Evolutionary conservation across 2,888 invertebrate species (phyloP).

Genomic region (Ormyrus thymus): DNA sequence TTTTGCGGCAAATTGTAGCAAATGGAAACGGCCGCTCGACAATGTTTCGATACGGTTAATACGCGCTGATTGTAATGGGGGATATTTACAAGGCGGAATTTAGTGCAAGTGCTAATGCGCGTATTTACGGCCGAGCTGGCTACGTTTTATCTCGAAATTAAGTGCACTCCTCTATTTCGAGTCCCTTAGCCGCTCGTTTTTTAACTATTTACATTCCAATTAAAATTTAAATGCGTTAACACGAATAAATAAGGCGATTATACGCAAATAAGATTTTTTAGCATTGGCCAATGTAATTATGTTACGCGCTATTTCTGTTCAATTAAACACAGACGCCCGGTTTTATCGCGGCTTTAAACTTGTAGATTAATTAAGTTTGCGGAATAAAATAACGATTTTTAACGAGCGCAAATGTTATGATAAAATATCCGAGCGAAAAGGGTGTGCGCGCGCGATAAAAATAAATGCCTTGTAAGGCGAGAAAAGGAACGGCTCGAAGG

Average conservation of each 20-base stretch:
- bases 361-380: background rate
- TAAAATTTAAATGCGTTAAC: constrained; percentile 14
- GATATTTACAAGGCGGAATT: background rate
- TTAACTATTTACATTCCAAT: constrained; percentile 1
- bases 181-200: background rate
- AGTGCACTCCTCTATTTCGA: background rate
- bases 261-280: background rate
- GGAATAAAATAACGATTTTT: background rate
- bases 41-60: background rate
- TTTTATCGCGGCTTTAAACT: background rate
- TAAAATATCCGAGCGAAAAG: background rate
- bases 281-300: background rate
- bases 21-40: background rate
- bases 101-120: constrained; percentile 21
- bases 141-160: constrained; percentile 24
- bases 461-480: constrained; percentile 14
- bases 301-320: background rate
- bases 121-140: constrained; percentile 4
- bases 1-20: no score
- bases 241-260: constrained; percentile 24
- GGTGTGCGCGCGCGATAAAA: constrained; percentile 3
- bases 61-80: no score
- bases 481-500: constrained; percentile 16
- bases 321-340: background rate
- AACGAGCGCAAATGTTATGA: background rate